Evolutionary conservation across 2,113 vertebrate species (phyloP).

Genomic region (Xiphorhynchus elegans): DNA sequence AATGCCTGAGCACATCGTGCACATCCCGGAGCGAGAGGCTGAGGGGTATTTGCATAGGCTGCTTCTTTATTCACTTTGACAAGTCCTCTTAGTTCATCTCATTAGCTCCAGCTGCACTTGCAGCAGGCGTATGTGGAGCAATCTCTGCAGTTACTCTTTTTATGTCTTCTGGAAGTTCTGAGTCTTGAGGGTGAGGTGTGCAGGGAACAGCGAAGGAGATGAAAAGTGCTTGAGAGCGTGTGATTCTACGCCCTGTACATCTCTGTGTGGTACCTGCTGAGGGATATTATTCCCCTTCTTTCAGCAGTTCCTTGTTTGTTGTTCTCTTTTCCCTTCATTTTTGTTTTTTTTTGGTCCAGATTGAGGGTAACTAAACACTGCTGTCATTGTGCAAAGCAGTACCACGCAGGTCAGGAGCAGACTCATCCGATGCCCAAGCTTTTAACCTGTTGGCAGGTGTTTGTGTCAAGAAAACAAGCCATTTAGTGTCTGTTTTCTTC

Average conservation of each 20-base stretch:
- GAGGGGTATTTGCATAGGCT: background rate
- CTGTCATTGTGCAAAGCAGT: background rate
- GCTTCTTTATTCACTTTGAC: background rate
- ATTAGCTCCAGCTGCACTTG: background rate
- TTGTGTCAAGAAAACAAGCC: background rate
- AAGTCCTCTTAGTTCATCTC: slow-evolving; percentile 4
- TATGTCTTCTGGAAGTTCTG: background rate
- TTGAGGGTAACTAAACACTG: background rate
- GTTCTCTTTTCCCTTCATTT: background rate
- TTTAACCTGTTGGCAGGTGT: background rate
- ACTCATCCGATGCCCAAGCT: background rate
- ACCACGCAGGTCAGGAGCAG: background rate
- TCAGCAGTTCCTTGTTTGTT: background rate
- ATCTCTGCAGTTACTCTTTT: background rate
- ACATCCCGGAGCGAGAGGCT: background rate
- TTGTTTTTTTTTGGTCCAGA: too few species aligned
- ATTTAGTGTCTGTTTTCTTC: background rate
- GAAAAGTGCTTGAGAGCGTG: background rate
- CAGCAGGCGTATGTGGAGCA: background rate
- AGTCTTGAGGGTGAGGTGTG: background rate
- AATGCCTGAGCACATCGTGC: background rate
- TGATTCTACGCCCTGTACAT: background rate
- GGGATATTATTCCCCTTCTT: background rate
- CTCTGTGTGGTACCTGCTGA: background rate
- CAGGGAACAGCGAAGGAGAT: background rate